These are phyloP conservation scores for Drosophila pseudoananassae DNA, from an alignment of 1,140 invertebrate genomes.

Conservation along the genomic window DNA sequence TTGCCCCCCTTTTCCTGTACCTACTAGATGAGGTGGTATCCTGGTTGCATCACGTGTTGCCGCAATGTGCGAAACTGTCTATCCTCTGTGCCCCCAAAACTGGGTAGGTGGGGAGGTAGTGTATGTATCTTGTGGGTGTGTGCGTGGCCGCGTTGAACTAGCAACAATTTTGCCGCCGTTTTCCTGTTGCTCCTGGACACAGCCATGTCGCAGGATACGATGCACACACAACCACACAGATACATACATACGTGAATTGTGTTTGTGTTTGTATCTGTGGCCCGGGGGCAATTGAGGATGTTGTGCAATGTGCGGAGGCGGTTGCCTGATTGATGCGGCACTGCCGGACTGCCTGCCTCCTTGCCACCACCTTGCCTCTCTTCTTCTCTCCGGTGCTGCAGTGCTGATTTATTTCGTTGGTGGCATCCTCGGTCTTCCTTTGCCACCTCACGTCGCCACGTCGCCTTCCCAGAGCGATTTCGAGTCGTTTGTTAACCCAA, in stretches of 20 bases:
- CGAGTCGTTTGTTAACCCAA: conserved; percentile 78
- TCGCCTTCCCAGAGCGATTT: conserved; percentile 16
- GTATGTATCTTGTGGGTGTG: conserved; percentile 21
- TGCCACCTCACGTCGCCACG: conserved; percentile 1
- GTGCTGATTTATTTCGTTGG: conserved; percentile 6
- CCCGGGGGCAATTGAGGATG: conserved; percentile 12
- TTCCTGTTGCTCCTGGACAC: conserved; percentile 53
- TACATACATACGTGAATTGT: neutral
- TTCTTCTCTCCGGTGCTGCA: conserved; percentile 3
- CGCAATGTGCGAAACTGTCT: conserved; percentile 54
- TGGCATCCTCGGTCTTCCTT: conserved; percentile 18
- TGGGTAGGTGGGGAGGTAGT: neutral
- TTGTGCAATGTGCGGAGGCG: conserved; percentile 18
- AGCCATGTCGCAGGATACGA: conserved; percentile 12
- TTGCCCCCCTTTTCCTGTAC: conserved; percentile 7
- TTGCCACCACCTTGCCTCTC: neutral
- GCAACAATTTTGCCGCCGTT: conserved; percentile 74
- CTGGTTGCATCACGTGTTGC: conserved; percentile 70
- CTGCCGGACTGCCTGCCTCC: neutral
- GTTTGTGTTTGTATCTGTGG: neutral
- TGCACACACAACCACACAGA: neutral
- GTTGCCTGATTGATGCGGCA: conserved; percentile 42
- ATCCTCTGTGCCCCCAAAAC: conserved; percentile 11
- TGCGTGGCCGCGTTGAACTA: conserved; percentile 49
- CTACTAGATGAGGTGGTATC: conserved; percentile 14